Evolutionary conservation across 2,113 vertebrate species (phyloP).

Genomic region (Rhadina sibilatrix): DNA sequence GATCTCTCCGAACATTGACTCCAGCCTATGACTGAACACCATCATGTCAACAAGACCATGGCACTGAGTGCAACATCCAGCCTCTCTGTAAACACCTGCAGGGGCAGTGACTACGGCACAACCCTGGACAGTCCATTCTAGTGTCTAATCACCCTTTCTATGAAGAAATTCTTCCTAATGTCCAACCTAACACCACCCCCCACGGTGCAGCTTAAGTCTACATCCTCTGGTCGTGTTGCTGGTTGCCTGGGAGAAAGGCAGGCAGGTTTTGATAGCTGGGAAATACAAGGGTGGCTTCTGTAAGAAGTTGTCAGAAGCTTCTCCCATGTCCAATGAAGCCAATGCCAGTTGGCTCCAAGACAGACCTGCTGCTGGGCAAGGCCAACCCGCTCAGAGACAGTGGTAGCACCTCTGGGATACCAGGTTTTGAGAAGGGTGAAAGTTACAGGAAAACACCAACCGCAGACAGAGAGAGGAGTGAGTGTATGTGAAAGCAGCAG

Average conservation of each 20-base stretch:
- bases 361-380: neutral
- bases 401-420: neutral
- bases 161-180: neutral
- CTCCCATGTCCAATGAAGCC: neutral
- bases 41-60: too few species aligned
- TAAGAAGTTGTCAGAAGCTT: neutral
- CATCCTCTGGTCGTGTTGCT: neutral
- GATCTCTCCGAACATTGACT: neutral
- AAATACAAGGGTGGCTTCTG: neutral
- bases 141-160: neutral
- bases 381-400: fast-evolving
- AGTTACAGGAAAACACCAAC: neutral
- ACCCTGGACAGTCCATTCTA: neutral
- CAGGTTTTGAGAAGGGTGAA: neutral
- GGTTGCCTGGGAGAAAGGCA: neutral
- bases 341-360: fast-evolving
- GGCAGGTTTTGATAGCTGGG: neutral
- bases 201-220: neutral
- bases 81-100: neutral
- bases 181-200: neutral
- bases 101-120: neutral
- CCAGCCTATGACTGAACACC: neutral
- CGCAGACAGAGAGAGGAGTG: neutral
- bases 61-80: fast-evolving
- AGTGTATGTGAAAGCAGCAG: neutral